Base-by-base conservation (phyloP, 2,888 invertebrate genomes). In the Gerris lacustris region DNA sequence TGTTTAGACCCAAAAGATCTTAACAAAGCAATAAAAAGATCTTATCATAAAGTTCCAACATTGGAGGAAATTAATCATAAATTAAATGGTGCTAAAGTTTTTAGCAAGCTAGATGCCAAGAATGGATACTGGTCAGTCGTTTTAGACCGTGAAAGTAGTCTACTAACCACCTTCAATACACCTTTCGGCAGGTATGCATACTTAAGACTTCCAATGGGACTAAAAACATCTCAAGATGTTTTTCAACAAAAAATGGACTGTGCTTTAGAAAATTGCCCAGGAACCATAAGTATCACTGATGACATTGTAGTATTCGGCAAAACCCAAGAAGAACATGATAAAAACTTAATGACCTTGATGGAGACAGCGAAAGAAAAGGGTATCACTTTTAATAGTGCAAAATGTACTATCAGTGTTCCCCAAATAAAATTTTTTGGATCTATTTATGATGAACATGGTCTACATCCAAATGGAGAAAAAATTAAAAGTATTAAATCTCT, bases 21-120 rank as follows among this genome's bases (percentile, higher is more conserved):
- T 55, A 55, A 55, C 15, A 55, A 55, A 55, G 55, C 55, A 55
- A 55, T 55, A 55, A 55, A 55, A 55, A 55, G 55, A 55, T 11
- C 9, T 15, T 55, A 55, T 55, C 15, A 55, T 55, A 55, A 55
- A 15, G 55, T 55, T 9, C 55, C 55, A 55, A 55, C 55, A 15
- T 55, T 55, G 55, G 55, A 55, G 5, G 55, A 55, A 55, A 55
- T 55, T 11, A 55, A 9, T 11, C 15, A 55, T 5, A 55, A 55
- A 15, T 11, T 55, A 15, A 55, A 55, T 2, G 55, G 55, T 11
- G 55, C 55, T 2, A 55, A 55, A 55, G 9, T 11, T 55, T 55
- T 55, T 55, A 55, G 55, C 5, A 55, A 55, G 55, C 15, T 55
- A 55, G 55, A 55, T 15, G 55, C 55, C 9, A 55, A 55, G 15